A percentile compares a stretch with the other conserved stretches of the same genome.
Evolutionary conservation across 2,888 invertebrate species (phyloP).

Genomic region (Sesia bembeciformis): DNA sequence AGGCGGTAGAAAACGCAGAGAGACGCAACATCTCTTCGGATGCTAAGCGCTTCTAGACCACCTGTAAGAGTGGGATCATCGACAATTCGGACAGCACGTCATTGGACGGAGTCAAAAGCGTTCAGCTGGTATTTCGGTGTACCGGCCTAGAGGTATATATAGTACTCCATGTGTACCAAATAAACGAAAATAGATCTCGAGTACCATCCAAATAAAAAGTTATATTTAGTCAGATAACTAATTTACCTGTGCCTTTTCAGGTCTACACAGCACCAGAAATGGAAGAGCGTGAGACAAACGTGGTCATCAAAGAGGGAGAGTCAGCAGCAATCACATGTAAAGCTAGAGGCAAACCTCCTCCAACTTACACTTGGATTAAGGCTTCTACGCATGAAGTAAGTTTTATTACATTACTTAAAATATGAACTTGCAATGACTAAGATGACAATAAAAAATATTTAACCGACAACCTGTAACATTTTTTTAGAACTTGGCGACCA

Average conservation of each 20-base stretch:
- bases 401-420: background rate
- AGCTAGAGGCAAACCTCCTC: conserved; percentile 89
- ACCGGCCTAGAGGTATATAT: no score
- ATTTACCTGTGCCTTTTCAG: conserved; percentile 31
- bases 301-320: conserved; percentile 87
- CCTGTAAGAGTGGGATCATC: no score
- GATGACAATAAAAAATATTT: background rate
- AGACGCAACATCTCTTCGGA: no score
- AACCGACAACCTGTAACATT: background rate
- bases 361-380: conserved; percentile 89
- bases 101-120: no score
- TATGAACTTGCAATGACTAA: background rate
- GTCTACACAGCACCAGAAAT: conserved; percentile 85
- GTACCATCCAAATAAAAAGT: background rate
- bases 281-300: conserved; percentile 71
- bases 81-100: no score
- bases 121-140: no score
- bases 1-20: no score
- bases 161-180: background rate
- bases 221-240: background rate
- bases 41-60: no score
- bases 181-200: conserved; percentile 1
- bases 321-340: conserved; percentile 83
- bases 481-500: conserved; percentile 78
- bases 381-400: conserved; percentile 76